These are phyloP conservation scores for Ruditapes philippinarum DNA, from an alignment of 1,140 invertebrate species.

Conservation along the genomic window DNA sequence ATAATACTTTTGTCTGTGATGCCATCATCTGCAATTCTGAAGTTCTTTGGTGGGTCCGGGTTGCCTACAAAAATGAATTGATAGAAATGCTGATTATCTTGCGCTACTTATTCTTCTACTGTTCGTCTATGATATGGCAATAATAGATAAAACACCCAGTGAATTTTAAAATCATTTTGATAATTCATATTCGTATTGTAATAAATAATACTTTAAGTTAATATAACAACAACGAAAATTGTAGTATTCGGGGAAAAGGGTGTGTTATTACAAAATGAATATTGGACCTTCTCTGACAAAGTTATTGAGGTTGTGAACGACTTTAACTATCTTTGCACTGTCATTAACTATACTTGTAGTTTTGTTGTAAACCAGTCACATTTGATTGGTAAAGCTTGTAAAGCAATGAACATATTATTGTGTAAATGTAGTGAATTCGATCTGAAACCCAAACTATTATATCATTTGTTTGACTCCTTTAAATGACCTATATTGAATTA, in stretches of 20 bases:
- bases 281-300: neutral
- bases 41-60: too few species aligned
- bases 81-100: too few species aligned
- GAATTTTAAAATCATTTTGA: neutral
- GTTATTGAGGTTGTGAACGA: neutral
- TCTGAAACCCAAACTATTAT: neutral
- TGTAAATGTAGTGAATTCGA: neutral
- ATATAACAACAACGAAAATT: conserved; percentile 35
- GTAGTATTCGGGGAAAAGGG: conserved; percentile 14
- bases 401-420: conserved; percentile 15
- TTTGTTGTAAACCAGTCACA: neutral
- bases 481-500: neutral
- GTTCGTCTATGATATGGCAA: neutral
- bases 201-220: neutral
- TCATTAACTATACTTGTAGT: neutral
- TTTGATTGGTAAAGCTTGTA: conserved; percentile 1
- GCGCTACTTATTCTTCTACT: neutral
- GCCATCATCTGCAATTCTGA: too few species aligned
- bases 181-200: conserved; percentile 8
- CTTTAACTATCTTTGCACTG: neutral
- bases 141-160: neutral
- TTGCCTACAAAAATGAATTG: too few species aligned
- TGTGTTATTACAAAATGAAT: neutral
- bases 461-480: neutral
- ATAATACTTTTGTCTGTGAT: too few species aligned